Evolutionary conservation across 1,140 invertebrate genomes (phyloP).

Genomic region (Neomicropteryx cornuta): DNA sequence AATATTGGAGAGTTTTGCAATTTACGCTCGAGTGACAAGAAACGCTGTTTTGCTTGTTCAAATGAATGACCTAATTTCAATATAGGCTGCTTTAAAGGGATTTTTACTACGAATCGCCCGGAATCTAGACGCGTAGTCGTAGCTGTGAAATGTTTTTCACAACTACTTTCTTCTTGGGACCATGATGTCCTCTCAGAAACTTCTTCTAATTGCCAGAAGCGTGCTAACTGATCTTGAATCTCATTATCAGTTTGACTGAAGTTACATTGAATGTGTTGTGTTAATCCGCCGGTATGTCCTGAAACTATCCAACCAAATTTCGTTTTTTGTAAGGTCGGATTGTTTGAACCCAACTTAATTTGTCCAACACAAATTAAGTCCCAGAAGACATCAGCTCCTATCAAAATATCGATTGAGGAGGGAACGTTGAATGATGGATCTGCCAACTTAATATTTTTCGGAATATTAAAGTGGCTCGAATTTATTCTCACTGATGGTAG

Average conservation of each 20-base stretch:
- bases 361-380: conserved; percentile 10
- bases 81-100: conserved; percentile 12
- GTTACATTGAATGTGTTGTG: too few species aligned
- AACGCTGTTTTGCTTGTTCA: conserved; percentile 11
- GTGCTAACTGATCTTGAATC: conserved; percentile 11
- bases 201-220: conserved; percentile 18
- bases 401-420: conserved; percentile 11
- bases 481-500: too few species aligned
- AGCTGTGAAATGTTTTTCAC: conserved; percentile 16
- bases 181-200: conserved; percentile 4
- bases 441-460: too few species aligned
- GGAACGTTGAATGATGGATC: conserved; percentile 14
- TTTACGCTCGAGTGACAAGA: conserved; percentile 13
- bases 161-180: conserved; percentile 14
- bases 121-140: conserved; percentile 4
- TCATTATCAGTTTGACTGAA: conserved; percentile 13
- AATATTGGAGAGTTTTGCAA: conserved; percentile 13
- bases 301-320: conserved; percentile 14
- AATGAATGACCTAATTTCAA: conserved; percentile 14
- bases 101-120: conserved; percentile 16
- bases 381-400: conserved; percentile 15
- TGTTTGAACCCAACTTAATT: conserved; percentile 6
- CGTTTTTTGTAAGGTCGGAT: conserved; percentile 12
- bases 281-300: conserved; percentile 4
- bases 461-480: too few species aligned